Evolutionary conservation across 2,888 invertebrate species (phyloP).

Genomic region (Himalopsyche tibetana): DNA sequence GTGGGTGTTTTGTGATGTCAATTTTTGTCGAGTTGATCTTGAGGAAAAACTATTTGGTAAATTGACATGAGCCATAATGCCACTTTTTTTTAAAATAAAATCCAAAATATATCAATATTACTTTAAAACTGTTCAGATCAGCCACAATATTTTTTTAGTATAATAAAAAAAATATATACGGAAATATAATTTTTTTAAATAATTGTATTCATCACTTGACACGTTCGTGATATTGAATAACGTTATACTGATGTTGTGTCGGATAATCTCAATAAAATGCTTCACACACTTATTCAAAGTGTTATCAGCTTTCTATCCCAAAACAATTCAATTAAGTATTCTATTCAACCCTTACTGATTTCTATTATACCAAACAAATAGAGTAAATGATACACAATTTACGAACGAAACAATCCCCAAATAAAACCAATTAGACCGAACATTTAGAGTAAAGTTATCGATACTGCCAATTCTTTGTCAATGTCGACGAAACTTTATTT

Average conservation of each 20-base stretch:
- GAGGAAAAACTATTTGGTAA: too few species aligned
- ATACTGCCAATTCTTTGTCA: slow-evolving; percentile 42
- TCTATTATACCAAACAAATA: slow-evolving; percentile 25
- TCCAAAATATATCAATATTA: too few species aligned
- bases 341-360: slow-evolving; percentile 24
- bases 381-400: slow-evolving; percentile 27
- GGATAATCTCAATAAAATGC: slow-evolving; percentile 9
- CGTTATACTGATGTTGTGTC: not conserved
- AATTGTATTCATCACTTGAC: too few species aligned
- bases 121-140: too few species aligned
- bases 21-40: too few species aligned
- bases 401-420: slow-evolving; percentile 16
- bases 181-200: too few species aligned
- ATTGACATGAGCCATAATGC: too few species aligned
- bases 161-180: too few species aligned
- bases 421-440: slow-evolving; percentile 40
- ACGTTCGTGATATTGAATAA: too few species aligned
- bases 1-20: too few species aligned
- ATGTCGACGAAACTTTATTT: slow-evolving; percentile 4
- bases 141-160: too few species aligned
- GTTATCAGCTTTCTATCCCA: slow-evolving; percentile 8
- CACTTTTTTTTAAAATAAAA: too few species aligned
- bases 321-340: slow-evolving; percentile 17
- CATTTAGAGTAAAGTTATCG: slow-evolving; percentile 20
- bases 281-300: not conserved